These are phyloP conservation scores for Fistularia commersonii DNA, from an alignment of 2,797 vertebrate genomes.

Conservation along the genomic window DNA sequence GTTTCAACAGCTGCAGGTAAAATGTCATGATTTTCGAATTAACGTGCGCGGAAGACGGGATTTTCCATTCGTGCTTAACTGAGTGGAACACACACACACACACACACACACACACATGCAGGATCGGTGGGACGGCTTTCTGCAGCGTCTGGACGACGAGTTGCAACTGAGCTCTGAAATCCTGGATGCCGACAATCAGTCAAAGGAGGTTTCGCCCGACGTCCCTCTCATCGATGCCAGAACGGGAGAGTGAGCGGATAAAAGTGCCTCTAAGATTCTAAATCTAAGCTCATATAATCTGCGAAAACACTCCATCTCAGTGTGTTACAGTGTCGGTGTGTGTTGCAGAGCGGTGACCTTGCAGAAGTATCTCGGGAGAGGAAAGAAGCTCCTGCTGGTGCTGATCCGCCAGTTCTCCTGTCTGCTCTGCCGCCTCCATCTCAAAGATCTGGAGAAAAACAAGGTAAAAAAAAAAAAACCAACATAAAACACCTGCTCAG, in stretches of 20 bases:
- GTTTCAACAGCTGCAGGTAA: constrained; percentile 41
- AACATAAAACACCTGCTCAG: too few species aligned
- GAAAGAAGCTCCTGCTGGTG: constrained; percentile 48
- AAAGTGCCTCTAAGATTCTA: neutral
- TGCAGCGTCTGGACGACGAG: constrained; percentile 43
- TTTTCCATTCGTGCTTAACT: neutral
- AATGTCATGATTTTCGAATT: neutral
- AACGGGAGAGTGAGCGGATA: constrained; percentile 39
- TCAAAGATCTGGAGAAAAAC: constrained; percentile 50
- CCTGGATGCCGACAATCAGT: constrained; percentile 8
- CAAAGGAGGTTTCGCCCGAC: constrained; percentile 29
- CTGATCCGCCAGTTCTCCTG: constrained; percentile 58
- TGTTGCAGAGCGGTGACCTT: constrained; percentile 32
- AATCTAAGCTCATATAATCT: too few species aligned
- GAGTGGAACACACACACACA: constrained; percentile 10
- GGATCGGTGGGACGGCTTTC: constrained; percentile 55
- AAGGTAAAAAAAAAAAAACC: constrained; percentile 26
- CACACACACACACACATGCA: constrained; percentile 14
- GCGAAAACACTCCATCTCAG: neutral
- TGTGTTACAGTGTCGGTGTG: constrained; percentile 25
- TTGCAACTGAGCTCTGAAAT: constrained; percentile 27
- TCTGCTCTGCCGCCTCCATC: constrained; percentile 51
- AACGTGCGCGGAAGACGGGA: neutral
- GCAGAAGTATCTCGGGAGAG: constrained; percentile 37
- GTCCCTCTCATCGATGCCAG: constrained; percentile 36